Evolutionary conservation across 2,797 vertebrate genomes (phyloP).

Genomic region (Chelmon rostratus): DNA sequence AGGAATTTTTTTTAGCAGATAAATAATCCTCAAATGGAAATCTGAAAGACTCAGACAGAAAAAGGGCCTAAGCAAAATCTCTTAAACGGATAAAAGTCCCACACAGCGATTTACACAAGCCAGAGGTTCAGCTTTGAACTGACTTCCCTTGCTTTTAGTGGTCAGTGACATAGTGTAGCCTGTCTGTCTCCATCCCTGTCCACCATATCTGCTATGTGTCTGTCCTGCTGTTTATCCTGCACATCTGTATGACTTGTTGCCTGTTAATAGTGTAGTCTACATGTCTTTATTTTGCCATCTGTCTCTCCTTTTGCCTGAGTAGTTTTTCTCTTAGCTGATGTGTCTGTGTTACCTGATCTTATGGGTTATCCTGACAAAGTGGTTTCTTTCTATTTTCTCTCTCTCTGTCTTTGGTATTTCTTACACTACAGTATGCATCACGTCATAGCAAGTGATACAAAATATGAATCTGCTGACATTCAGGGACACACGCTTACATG

Average conservation of each 20-base stretch:
- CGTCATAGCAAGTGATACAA: background rate
- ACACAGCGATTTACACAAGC: constrained; percentile 70
- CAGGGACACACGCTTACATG: background rate
- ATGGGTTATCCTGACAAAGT: background rate
- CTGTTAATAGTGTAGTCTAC: constrained; percentile 25
- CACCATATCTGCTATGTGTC: background rate
- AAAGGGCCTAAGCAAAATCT: constrained; percentile 73
- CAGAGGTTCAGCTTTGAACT: constrained; percentile 75
- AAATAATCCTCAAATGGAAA: constrained; percentile 75
- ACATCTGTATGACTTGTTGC: constrained; percentile 17
- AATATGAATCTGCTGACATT: background rate
- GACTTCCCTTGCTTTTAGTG: constrained; percentile 61
- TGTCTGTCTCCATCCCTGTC: constrained; percentile 15
- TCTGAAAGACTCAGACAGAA: constrained; percentile 68
- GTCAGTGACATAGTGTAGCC: constrained; percentile 27
- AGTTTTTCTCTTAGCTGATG: constrained; percentile 2
- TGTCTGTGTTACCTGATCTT: constrained; percentile 12
- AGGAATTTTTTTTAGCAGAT: constrained; percentile 61
- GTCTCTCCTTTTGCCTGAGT: constrained; percentile 23
- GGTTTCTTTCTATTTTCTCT: background rate
- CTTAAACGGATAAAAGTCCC: constrained; percentile 77
- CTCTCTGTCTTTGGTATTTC: constrained; percentile 3
- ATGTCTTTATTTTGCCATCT: constrained; percentile 27
- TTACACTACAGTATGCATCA: background rate
- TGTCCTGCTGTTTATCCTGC: constrained; percentile 12